These are phyloP conservation scores for Brachionus angularis DNA, from an alignment of 1,140 invertebrate species.

Conservation along the genomic window DNA sequence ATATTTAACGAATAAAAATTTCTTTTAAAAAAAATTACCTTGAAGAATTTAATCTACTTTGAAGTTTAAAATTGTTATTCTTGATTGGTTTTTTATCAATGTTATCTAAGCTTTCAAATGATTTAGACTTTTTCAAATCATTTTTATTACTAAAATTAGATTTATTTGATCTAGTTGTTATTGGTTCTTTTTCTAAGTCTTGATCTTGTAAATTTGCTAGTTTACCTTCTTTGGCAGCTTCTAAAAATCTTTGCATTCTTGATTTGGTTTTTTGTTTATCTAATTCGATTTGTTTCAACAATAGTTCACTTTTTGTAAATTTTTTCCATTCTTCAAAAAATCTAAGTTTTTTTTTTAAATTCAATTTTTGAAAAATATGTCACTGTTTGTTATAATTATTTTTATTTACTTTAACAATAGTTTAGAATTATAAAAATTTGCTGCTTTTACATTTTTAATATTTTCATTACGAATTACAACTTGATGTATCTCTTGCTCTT, in stretches of 20 bases:
- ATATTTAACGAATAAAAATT: too few relatives aligned
- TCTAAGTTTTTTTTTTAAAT: background rate
- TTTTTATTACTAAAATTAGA: background rate
- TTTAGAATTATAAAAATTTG: conserved; percentile 46
- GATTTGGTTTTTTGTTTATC: conserved; percentile 46
- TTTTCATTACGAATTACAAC: background rate
- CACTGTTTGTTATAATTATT: too few relatives aligned
- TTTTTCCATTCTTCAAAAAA: conserved; percentile 50
- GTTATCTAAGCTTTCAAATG: background rate
- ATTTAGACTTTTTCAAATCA: too few relatives aligned
- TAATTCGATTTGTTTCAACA: conserved; percentile 47
- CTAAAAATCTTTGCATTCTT: conserved; percentile 8
- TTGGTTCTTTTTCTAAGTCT: conserved; percentile 48
- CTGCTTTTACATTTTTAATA: conserved; percentile 49
- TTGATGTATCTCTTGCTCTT: conserved; percentile 18
- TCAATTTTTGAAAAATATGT: background rate
- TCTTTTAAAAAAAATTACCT: too few relatives aligned
- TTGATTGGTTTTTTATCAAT: background rate
- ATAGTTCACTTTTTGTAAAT: conserved; percentile 48
- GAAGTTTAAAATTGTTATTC: background rate
- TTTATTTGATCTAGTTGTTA: conserved; percentile 27
- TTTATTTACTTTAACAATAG: conserved; percentile 48
- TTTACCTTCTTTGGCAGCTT: conserved; percentile 27
- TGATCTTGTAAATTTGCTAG: conserved; percentile 44
- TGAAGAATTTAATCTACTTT: too few relatives aligned